Base-by-base conservation (phyloP, 2,888 invertebrate species). In the Osmoderma eremita region DNA sequence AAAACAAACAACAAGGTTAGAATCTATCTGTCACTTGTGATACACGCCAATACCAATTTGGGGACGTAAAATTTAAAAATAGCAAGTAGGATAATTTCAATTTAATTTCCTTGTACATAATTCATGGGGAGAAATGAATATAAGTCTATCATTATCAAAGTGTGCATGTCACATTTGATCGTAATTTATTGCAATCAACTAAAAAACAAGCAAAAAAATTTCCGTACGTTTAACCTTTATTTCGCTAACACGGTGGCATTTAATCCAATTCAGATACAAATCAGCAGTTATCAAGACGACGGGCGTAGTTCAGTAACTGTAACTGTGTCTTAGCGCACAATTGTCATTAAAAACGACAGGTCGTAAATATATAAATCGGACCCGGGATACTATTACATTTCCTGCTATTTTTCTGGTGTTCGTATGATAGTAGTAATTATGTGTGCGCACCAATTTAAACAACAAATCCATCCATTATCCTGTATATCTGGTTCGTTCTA, bases 291-390 rank as follows among this genome's bases (percentile, higher is more conserved):
- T 24, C 49, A 10, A 24, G 12, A 24, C 24, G 24, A 50, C 49
- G 24, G 41, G 39, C 18, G 17, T 54, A 39, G 38, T 39, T 54
- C 18, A 38, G 17, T 49, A 42, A 62, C 20, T 48, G 48, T 62
- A 62, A 12, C 38, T 49, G 49, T 62, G 15, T 49, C 49, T 54
- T 54, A 39, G 12, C n/a, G 20, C 38, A 49, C 36, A 62, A 50
- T 62, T 49, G 62, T 17, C 49, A 50, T 48, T 62, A 62, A 17
- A 54, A 36, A 62, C 24, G 62, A 39, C 38, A 41, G 36, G 36
- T 45, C 45, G 30, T 62, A 62, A 62, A 49, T 49, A 36, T 45
- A 30, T 42, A 38, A 61, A 8, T 42, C 58, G 20, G 58, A 15
- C 45, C 30, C 30, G 10, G 30, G 42, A n/a, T 38, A 18, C 20